Base-by-base conservation (phyloP, 2,888 invertebrate species). In the Sarcophaga subvicina region DNA sequence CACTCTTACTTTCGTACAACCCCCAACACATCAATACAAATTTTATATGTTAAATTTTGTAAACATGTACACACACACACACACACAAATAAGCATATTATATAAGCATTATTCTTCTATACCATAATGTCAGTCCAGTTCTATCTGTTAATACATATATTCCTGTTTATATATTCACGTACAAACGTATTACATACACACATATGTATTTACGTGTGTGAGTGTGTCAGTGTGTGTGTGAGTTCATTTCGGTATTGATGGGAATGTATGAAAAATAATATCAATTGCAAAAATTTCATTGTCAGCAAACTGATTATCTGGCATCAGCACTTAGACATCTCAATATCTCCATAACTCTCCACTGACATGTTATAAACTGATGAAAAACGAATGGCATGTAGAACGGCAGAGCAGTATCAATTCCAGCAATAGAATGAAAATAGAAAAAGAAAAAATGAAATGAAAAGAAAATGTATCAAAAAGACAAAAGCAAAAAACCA, bases 301-400 rank as follows among this genome's bases (percentile, higher is more conserved):
- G 86, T 86, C 86, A 86, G 86, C 86, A 86, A 86, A 86, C 86
- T 83, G 86, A 86, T 86, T 86, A 83, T 86, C 83, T 83, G 86
- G 86, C 86, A 86, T 86, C 86, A 86, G 86, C 80, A 86, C 86
- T 86, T 86, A 83, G 86, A 86, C 86, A 86, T 80, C 80, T 86
- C 86, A 86, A 83, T 86, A 86, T 83, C 86, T 77, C 83, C 80
- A 86, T 80, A 83, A 83, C 83, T 83, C 80, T 77, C 66, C 83
- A 69, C 76, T 77, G 83, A 80, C 83, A 83, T 69, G 67, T 69
- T 6, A 60, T 25, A 82, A 64, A 78, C 73, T 63, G 63, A 83
- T 80, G 83, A 73, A 83, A 86, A 83, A 67, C 80, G 83, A 67
- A 77, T 49, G 63, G 76, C 59, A 80, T 86, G 82, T 81, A 83